Evolutionary conservation across 1,140 invertebrate species (phyloP), one percentile per base, ranked within the genome.

Genomic region (Pectinophora gossypiella): DNA sequence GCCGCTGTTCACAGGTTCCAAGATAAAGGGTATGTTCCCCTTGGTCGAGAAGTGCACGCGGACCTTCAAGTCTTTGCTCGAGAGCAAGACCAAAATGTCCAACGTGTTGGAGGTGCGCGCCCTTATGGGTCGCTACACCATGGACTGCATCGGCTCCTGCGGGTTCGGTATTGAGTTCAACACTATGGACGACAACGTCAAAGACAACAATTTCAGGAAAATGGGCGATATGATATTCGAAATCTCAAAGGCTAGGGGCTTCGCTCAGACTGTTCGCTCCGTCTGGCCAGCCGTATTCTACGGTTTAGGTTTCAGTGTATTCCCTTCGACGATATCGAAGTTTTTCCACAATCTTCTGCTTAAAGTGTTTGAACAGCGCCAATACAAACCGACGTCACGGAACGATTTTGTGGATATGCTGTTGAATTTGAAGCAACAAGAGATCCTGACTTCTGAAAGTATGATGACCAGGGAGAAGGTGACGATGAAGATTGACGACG

Each of bases 1-100:
- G 6, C 91, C 91, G 2, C 87, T 89, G 2, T 92, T 92, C 64
- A 88, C 90, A 3, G 76, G 87, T 2, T 74, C 82, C 9, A 91
- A 91, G 71, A 87, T 92, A 55, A 90, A 87, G 64, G 72, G 76
- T 10, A 91, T 91, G 85, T 88, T 86, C 54, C 62, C 81, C 0
- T 52, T 85, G 1, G 82, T 91, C 50, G 16, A 69, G 0, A 47
- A 76, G 3, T 83, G 90, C 13, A 56, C 56, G 0, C 15, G 72
- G 0, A 66, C 81, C 7, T 60, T 90, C 1, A 71, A 78, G 10
- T 53, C 59, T 3, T 47, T 74, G 4, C 59, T 88, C 0, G 59
- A 64, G 19, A 19, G 54, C 18, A 54, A 55, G 50, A 44, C 52
- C 6, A 21, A 42, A 10, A 50, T 61, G 13, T 58, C 44, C 0